Conservation (phyloP, 2,113 vertebrate genomes). For the Pluvialis apricaria region DNA sequence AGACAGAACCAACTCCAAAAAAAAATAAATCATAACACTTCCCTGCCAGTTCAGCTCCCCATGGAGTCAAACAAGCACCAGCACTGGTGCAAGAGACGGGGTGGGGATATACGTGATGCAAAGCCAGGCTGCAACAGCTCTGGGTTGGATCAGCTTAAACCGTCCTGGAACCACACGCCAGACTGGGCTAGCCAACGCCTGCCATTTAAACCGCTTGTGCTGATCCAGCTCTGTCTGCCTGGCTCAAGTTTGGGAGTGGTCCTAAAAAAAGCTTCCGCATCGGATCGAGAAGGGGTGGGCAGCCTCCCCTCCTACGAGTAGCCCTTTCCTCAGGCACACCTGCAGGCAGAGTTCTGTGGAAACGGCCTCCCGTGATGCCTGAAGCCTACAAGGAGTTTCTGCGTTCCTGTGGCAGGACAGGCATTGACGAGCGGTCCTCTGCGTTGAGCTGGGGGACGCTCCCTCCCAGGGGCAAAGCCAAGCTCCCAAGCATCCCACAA, state of each 20-base stretch:
- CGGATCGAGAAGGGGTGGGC: not conserved
- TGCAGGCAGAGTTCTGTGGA: not conserved
- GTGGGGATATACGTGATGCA: not conserved
- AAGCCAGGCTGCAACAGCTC: not conserved
- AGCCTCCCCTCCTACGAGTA: not conserved
- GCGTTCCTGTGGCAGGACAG: not conserved
- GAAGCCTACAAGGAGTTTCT: not conserved
- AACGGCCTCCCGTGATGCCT: fast-evolving
- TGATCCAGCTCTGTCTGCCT: not conserved
- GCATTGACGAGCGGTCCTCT: not conserved
- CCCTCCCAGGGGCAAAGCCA: not conserved
- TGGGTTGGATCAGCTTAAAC: not conserved
- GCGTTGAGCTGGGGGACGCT: not conserved
- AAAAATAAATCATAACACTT: not conserved
- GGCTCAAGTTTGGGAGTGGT: not conserved
- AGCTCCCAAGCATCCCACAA: not conserved
- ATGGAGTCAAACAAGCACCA: not conserved
- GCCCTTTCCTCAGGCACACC: not conserved
- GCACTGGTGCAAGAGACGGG: not conserved
- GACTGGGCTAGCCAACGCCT: not conserved
- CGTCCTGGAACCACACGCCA: not conserved
- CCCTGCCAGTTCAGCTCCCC: not conserved
- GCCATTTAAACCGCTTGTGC: not conserved
- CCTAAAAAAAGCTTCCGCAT: not conserved
- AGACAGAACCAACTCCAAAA: not conserved